Conservation (phyloP, 2,888 invertebrate species). For the Leucoma salicis region DNA sequence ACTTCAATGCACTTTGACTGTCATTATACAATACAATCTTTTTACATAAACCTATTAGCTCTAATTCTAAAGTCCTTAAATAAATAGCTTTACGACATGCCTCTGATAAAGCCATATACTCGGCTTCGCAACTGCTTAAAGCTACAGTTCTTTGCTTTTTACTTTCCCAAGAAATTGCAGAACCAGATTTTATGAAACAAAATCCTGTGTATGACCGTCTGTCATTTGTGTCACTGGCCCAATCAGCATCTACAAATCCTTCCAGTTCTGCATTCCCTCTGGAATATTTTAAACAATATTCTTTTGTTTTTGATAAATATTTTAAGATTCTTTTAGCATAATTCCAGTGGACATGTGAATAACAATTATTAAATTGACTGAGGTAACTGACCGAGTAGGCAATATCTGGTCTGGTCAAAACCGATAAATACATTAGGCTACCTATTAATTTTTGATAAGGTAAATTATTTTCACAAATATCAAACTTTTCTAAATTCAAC, state of each 20-base stretch:
- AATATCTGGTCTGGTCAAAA: constrained; percentile 26
- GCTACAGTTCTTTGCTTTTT: background rate
- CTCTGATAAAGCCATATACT: constrained; percentile 9
- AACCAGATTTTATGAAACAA: constrained; percentile 27
- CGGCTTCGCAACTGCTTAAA: background rate
- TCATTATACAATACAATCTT: constrained; percentile 6
- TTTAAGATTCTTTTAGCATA: constrained; percentile 16
- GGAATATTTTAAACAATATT: constrained; percentile 9
- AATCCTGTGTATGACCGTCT: constrained; percentile 53
- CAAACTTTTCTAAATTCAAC: constrained; percentile 13
- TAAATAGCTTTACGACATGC: constrained; percentile 11
- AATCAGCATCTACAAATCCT: constrained; percentile 25
- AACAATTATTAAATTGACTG: constrained; percentile 26
- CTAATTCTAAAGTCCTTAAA: constrained; percentile 2
- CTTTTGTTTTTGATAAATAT: constrained; percentile 21
- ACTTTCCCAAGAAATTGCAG: constrained; percentile 20
- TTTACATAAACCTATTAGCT: background rate
- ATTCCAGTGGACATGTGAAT: constrained; percentile 16
- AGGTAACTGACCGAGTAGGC: constrained; percentile 16
- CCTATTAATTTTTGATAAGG: constrained; percentile 27
- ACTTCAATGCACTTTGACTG: constrained; percentile 4
- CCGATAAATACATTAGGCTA: constrained; percentile 22
- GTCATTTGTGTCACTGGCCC: constrained; percentile 15
- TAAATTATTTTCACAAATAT: constrained; percentile 7
- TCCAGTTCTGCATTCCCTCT: background rate